Base-by-base conservation (phyloP, 2,888 invertebrate species). In the Drosophila mercatorum region DNA sequence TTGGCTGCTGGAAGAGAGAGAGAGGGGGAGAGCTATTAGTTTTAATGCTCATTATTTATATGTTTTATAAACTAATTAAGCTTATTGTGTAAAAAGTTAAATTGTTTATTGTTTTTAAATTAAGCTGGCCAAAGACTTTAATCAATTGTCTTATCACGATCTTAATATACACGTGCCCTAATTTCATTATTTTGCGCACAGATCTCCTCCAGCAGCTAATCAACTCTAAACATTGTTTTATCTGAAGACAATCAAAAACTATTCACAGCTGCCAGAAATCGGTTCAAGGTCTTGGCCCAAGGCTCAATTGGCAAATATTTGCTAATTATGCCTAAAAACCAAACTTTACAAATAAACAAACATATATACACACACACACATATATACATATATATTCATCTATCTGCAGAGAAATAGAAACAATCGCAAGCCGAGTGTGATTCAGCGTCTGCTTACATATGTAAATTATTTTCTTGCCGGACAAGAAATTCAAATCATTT, bases 221-320 rank as follows among this genome's bases (percentile, higher is more conserved):
- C 51, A 61, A 68, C 41, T 26, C 56, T 52, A 53, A 49, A 46
- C 49, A 68, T 11, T 67, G 40, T 55, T 63, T 68, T 44, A 56
- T 41, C 61, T 40, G 41, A 36, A 61, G 14, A 68, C 63, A 63
- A 66, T 72, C 49, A 40, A 47, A n/a, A 40, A 31, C 49, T 22
- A 38, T 36, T 53, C 53, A 65, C 53, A 60, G 34, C 46, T 57
- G 28, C n/a, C 12, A 36, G n/a, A 41, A 81, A 80, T 78, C 67
- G 41, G 78, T 75, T 89, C 84, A 85, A 84, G 84, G 84, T 68
- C 89, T 10, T 41, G 53, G 36, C 65, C 60, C 79, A 84, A 84
- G 89, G 83, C 58, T 71, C 66, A 68, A 79, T 83, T 89, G 81
- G 88, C 86, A 87, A 89, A 87, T 55, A 88, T 89, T 83, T 83